Percentiles rank a stretch among this genome's conserved stretches.
Evolutionary conservation across 1,140 invertebrate species (phyloP).

Genomic region (Drosophila punjabiensis): DNA sequence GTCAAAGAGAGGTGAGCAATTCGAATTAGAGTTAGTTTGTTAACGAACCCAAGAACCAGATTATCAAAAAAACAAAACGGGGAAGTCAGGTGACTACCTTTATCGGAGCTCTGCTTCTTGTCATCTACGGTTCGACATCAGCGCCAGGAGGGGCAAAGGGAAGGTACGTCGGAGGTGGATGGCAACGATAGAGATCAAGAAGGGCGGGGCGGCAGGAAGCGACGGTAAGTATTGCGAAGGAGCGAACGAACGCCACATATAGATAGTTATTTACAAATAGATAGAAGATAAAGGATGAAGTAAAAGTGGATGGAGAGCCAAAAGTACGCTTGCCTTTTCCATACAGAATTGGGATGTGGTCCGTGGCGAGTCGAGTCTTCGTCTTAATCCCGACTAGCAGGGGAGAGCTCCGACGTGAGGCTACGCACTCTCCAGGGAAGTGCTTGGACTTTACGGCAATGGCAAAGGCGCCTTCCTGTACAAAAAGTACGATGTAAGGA

Average conservation of each 20-base stretch:
- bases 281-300: constrained; percentile 46
- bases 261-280: constrained; percentile 63
- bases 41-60: constrained; percentile 22
- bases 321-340: constrained; percentile 85
- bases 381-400: constrained; percentile 99
- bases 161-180: constrained; percentile 31
- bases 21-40: constrained; percentile 15
- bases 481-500: neutral
- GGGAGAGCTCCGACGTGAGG: constrained; percentile 97
- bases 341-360: constrained; percentile 99
- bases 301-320: neutral
- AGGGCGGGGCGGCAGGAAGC: constrained; percentile 18
- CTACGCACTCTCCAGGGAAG: constrained; percentile 98
- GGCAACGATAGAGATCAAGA: constrained; percentile 34
- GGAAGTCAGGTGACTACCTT: constrained; percentile 67
- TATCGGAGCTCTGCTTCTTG: constrained; percentile 69
- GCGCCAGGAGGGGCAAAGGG: constrained; percentile 23
- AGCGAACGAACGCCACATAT: constrained; percentile 45
- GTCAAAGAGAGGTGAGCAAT: constrained; percentile 2
- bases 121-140: constrained; percentile 68
- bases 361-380: constrained; percentile 95
- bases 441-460: constrained; percentile 98
- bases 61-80: constrained; percentile 26
- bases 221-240: constrained; percentile 42
- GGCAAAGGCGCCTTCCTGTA: constrained; percentile 98